These are phyloP conservation scores for Syrphus vitripennis DNA, from an alignment of 2,888 invertebrate species.

Conservation along the genomic window DNA sequence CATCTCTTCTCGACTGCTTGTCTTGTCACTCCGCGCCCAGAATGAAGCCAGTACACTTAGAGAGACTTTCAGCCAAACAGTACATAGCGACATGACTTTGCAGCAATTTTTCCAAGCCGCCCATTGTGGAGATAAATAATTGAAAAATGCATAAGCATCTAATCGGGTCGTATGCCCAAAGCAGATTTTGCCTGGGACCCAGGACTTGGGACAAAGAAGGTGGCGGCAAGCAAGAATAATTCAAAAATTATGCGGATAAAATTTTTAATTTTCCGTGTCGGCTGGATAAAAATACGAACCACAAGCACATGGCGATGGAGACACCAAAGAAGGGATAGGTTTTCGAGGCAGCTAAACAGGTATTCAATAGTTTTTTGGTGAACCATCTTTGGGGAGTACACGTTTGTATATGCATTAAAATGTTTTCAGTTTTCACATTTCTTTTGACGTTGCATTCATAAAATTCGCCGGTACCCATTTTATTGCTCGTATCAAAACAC, in stretches of 20 bases:
- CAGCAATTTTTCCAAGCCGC: conserved; percentile 67
- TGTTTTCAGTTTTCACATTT: conserved; percentile 63
- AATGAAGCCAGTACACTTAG: conserved; percentile 47
- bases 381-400: conserved; percentile 55
- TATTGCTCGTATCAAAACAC: background rate
- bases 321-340: conserved; percentile 65
- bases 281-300: conserved; percentile 58
- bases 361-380: conserved; percentile 63
- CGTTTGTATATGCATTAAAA: conserved; percentile 62
- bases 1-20: conserved; percentile 46
- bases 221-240: conserved; percentile 78
- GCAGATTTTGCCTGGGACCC: conserved; percentile 49
- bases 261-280: conserved; percentile 77
- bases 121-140: conserved; percentile 72
- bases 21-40: conserved; percentile 69
- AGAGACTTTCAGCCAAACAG: conserved; percentile 48
- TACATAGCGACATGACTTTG: conserved; percentile 63
- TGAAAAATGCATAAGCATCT: conserved; percentile 72
- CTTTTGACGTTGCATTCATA: conserved; percentile 39
- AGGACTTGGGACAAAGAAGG: conserved; percentile 51
- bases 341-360: conserved; percentile 60
- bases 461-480: conserved; percentile 27
- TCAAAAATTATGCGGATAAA: conserved; percentile 81
- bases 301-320: conserved; percentile 40
- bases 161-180: conserved; percentile 71